Evolutionary conservation across 2,113 vertebrate genomes (phyloP).

Genomic region (Pagrus major): DNA sequence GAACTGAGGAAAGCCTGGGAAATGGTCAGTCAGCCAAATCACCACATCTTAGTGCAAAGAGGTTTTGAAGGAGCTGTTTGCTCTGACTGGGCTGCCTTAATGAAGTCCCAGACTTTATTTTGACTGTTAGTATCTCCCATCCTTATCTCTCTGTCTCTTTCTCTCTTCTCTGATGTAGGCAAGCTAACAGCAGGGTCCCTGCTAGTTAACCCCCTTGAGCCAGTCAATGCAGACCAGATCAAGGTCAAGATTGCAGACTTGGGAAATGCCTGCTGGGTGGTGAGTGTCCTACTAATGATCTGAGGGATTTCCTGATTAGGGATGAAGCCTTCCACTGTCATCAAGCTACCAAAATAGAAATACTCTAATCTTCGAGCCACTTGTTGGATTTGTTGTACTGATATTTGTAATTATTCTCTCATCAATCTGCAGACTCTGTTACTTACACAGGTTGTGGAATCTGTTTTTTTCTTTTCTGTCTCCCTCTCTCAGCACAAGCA

Average conservation of each 20-base stretch:
- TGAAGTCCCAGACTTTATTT: slow-evolving; percentile 34
- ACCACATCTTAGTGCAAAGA: not conserved
- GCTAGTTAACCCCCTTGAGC: slow-evolving; percentile 97
- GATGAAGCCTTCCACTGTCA: slow-evolving; percentile 35
- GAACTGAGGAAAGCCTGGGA: slow-evolving; percentile 66
- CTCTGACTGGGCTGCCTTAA: not conserved
- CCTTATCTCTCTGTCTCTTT: slow-evolving; percentile 7
- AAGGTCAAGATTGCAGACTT: slow-evolving; percentile 99
- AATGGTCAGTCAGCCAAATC: slow-evolving; percentile 77
- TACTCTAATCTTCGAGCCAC: not conserved
- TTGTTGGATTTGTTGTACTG: not conserved
- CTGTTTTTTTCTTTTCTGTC: not conserved
- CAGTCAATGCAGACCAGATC: slow-evolving; percentile 95
- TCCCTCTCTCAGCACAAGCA: slow-evolving; percentile 90
- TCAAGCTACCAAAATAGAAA: slow-evolving; percentile 35
- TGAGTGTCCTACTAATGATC: slow-evolving; percentile 84
- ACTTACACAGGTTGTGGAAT: not conserved
- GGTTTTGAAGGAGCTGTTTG: not conserved
- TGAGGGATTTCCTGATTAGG: slow-evolving; percentile 69
- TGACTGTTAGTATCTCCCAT: not conserved
- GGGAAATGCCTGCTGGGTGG: slow-evolving; percentile 99
- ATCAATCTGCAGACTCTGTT: not conserved
- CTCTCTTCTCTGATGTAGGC: slow-evolving; percentile 77
- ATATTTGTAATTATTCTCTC: not conserved
- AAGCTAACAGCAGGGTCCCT: slow-evolving; percentile 92